Percentiles rank a stretch among this genome's conserved stretches.
phyloP scores from a whole-genome alignment of 1,140 invertebrate species.

The Heliconius congener region DNA sequence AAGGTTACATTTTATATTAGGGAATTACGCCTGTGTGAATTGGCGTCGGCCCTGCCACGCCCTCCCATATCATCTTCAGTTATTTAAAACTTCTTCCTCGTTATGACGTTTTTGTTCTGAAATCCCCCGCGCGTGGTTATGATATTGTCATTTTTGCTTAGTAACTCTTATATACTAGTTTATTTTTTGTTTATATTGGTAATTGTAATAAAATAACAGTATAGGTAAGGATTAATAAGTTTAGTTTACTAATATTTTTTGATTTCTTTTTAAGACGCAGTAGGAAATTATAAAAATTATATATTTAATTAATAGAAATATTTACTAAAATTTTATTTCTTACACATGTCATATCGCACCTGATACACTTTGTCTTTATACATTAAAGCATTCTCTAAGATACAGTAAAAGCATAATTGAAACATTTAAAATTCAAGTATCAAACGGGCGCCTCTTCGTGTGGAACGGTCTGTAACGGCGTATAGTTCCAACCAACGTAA shows the following conservation, averaged over 20 bases:
- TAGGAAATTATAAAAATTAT: background rate
- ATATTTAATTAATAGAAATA: background rate
- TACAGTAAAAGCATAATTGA: background rate
- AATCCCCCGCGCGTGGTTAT: background rate
- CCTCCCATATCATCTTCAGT: background rate
- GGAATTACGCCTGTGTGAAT: background rate
- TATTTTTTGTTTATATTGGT: no score
- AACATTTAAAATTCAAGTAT: slow-evolving; percentile 24
- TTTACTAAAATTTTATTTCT: background rate
- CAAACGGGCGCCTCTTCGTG: slow-evolving; percentile 20
- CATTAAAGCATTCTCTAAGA: background rate
- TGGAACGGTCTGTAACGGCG: slow-evolving; percentile 36
- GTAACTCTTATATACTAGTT: background rate
- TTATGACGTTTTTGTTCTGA: background rate
- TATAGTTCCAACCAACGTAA: slow-evolving; percentile 42
- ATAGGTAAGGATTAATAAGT: no score
- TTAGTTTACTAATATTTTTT: no score
- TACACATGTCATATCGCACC: background rate
- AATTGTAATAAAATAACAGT: no score
- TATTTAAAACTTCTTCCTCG: slow-evolving; percentile 8
- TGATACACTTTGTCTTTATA: background rate
- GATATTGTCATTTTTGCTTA: background rate
- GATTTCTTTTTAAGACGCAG: background rate
- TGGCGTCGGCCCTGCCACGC: background rate
- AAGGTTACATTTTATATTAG: background rate